phyloP scores from a whole-genome alignment of 2,888 invertebrate species.

The Mactromeris polynyma region DNA sequence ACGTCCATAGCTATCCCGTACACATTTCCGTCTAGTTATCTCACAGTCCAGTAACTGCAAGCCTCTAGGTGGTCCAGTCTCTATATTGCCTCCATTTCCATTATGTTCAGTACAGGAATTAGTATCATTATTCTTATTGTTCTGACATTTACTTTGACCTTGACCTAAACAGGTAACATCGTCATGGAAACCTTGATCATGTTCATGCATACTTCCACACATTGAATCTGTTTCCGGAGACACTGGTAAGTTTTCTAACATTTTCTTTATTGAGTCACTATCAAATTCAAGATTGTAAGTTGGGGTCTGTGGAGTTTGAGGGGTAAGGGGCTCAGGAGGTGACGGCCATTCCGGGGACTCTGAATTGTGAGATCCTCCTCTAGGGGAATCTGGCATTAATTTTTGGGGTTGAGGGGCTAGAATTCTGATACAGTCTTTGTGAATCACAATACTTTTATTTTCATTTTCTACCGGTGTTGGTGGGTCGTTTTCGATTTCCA shows the following conservation, averaged over 20 bases:
- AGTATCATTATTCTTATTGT: background rate
- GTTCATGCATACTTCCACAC: constrained; percentile 69
- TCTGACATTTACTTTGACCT: background rate
- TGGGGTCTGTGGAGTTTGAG: constrained; percentile 81
- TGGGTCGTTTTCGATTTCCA: constrained; percentile 33
- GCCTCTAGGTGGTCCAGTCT: background rate
- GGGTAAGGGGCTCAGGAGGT: constrained; percentile 84
- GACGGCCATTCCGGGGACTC: constrained; percentile 85
- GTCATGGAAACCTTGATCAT: constrained; percentile 82
- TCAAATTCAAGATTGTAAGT: constrained; percentile 89
- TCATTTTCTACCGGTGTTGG: constrained; percentile 53
- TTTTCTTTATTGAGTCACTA: constrained; percentile 95
- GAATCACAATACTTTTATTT: constrained; percentile 49
- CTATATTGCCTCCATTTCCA: background rate
- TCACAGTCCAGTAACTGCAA: constrained; percentile 77
- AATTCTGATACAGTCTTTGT: constrained; percentile 70
- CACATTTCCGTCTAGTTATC: constrained; percentile 78
- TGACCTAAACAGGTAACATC: constrained; percentile 62
- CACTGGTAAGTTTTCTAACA: constrained; percentile 96
- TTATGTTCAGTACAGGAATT: background rate
- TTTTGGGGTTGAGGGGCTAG: constrained; percentile 72
- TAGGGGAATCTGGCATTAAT: constrained; percentile 61
- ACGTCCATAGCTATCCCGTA: constrained; percentile 74
- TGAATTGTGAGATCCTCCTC: constrained; percentile 86
- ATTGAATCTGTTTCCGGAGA: constrained; percentile 74